Percentiles rank a stretch among this genome's conserved stretches.
These are phyloP conservation scores for Cyanoderma ruficeps DNA, from an alignment of 2,113 vertebrate genomes.

Conservation along the genomic window DNA sequence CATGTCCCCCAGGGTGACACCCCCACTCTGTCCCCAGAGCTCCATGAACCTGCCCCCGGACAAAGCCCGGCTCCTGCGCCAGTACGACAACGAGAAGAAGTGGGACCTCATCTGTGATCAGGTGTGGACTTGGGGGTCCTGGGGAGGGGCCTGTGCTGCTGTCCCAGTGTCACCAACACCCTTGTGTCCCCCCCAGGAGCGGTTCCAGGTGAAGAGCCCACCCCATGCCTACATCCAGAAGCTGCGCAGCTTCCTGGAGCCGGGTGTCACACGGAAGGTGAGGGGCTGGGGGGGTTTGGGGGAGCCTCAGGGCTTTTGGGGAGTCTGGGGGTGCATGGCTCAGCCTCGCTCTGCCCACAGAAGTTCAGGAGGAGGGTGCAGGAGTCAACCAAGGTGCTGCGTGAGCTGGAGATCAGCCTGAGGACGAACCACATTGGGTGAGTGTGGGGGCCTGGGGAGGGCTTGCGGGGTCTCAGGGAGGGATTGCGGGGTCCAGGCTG, in stretches of 20 bases:
- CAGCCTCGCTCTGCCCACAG: slow-evolving; percentile 72
- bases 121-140: slow-evolving; percentile 44
- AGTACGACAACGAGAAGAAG: slow-evolving; percentile 97
- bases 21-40: slow-evolving; percentile 77
- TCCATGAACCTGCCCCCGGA: slow-evolving; percentile 97
- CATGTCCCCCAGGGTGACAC: background rate
- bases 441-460: background rate
- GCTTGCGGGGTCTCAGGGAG: background rate
- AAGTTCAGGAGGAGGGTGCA: slow-evolving; percentile 94
- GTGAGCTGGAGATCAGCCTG: slow-evolving; percentile 95
- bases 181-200: slow-evolving; percentile 75
- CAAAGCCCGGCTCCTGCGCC: slow-evolving; percentile 92
- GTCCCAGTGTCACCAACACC: background rate
- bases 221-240: slow-evolving; percentile 96
- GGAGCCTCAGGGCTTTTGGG: background rate
- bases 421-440: slow-evolving; percentile 97
- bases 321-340: background rate
- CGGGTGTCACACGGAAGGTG: slow-evolving; percentile 91
- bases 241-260: slow-evolving; percentile 91
- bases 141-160: background rate
- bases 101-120: slow-evolving; percentile 98
- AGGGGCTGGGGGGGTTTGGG: background rate
- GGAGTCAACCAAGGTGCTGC: slow-evolving; percentile 93
- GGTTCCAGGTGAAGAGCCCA: slow-evolving; percentile 97
- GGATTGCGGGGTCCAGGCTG: background rate